Conservation (phyloP, 2,888 invertebrate genomes). For the Maniola hyperantus region DNA sequence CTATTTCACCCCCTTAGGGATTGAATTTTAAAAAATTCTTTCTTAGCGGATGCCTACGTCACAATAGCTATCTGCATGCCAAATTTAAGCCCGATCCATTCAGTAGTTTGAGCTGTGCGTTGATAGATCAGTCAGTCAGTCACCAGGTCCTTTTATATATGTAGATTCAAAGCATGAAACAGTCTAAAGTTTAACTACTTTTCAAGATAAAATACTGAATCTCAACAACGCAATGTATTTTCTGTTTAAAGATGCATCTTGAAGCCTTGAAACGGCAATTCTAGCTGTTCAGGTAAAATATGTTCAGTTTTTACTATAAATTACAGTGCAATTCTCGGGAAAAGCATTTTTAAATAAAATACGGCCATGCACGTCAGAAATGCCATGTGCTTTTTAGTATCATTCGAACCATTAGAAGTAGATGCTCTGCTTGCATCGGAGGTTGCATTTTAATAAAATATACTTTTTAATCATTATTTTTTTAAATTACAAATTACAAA, state of each 20-base stretch:
- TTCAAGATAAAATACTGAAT: not conserved
- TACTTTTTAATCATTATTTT: too few species aligned
- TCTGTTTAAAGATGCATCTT: not conserved
- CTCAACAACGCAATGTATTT: not conserved
- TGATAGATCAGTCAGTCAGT: too few species aligned
- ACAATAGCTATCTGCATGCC: too few species aligned
- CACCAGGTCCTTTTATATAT: too few species aligned
- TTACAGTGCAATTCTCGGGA: not conserved
- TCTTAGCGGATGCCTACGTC: too few species aligned
- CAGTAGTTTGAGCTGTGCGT: too few species aligned
- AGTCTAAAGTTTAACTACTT: not conserved
- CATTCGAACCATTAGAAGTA: constrained; percentile 11
- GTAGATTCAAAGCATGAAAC: not conserved
- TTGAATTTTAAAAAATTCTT: too few species aligned
- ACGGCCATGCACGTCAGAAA: not conserved
- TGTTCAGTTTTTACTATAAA: not conserved
- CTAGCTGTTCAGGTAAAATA: not conserved
- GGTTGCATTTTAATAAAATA: too few species aligned
- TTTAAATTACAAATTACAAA: too few species aligned
- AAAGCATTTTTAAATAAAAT: not conserved
- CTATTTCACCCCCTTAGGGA: too few species aligned
- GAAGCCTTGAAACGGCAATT: constrained; percentile 1
- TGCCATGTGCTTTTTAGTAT: constrained; percentile 2
- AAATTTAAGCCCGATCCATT: too few species aligned
- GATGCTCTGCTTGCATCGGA: not conserved